phyloP scores from a whole-genome alignment of 2,888 invertebrate species.

The Oscheius sp. region DNA sequence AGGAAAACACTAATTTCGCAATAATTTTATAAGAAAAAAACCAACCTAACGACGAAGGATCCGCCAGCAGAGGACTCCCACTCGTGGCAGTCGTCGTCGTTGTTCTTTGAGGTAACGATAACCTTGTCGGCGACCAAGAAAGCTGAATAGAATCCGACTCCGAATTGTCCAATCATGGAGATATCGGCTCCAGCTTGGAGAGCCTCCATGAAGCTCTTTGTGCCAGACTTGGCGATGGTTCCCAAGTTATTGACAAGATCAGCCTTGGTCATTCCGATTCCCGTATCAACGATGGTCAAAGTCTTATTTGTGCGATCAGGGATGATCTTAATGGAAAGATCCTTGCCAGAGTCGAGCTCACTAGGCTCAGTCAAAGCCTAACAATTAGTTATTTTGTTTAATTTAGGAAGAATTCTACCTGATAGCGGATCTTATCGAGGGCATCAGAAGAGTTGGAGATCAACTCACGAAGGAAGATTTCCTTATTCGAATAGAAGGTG shows the following conservation, averaged over 20 bases:
- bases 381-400: background rate
- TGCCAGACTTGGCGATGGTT: slow-evolving; percentile 98
- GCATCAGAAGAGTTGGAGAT: slow-evolving; percentile 97
- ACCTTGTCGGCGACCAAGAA: slow-evolving; percentile 89
- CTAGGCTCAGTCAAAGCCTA: slow-evolving; percentile 92
- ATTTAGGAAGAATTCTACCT: slow-evolving; percentile 73
- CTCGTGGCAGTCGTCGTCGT: slow-evolving; percentile 95
- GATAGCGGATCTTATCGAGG: slow-evolving; percentile 84
- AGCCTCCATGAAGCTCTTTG: slow-evolving; percentile 99
- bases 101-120: slow-evolving; percentile 91
- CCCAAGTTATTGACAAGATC: slow-evolving; percentile 97
- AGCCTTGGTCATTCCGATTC: slow-evolving; percentile 98
- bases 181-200: slow-evolving; percentile 76
- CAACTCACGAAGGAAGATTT: slow-evolving; percentile 97
- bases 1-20: background rate
- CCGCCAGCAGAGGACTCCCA: slow-evolving; percentile 99
- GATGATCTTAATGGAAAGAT: slow-evolving; percentile 91
- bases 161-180: slow-evolving; percentile 84
- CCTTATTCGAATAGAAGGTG: slow-evolving; percentile 89
- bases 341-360: slow-evolving; percentile 90
- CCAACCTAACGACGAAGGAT: slow-evolving; percentile 87
- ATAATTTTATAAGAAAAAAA: background rate
- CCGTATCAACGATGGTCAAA: slow-evolving; percentile 82
- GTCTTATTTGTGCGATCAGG: slow-evolving; percentile 95
- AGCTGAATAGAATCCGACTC: slow-evolving; percentile 99